These are phyloP conservation scores for Mesorhabditis sp. DNA, from an alignment of 2,888 invertebrate genomes.

Conservation along the genomic window DNA sequence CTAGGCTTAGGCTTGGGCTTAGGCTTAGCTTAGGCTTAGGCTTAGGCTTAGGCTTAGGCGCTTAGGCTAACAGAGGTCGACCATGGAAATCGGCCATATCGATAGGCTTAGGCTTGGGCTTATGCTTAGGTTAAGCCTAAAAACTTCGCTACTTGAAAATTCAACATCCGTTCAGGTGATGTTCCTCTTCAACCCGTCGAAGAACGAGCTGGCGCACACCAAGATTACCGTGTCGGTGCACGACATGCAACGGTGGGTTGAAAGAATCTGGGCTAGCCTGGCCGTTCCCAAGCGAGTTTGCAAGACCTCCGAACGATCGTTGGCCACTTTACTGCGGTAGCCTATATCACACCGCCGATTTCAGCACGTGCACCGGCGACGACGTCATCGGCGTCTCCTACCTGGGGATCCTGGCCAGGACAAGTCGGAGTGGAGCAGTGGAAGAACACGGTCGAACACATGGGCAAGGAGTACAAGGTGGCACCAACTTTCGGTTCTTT, in stretches of 20 bases:
- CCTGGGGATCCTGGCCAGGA: slow-evolving; percentile 58
- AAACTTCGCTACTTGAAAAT: no score
- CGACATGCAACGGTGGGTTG: slow-evolving; percentile 45
- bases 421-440: slow-evolving; percentile 59
- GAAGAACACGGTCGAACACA: slow-evolving; percentile 58
- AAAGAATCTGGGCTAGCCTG: no score
- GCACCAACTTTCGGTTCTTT: background rate
- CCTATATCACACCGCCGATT: slow-evolving; percentile 4
- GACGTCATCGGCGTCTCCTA: slow-evolving; percentile 59
- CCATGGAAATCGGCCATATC: no score
- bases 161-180: slow-evolving; percentile 21
- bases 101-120: no score
- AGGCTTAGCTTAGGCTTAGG: no score
- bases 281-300: no score
- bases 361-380: slow-evolving; percentile 58
- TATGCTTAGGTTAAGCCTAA: no score
- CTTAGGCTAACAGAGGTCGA: no score
- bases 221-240: slow-evolving; percentile 58
- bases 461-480: slow-evolving; percentile 52
- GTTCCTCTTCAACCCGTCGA: slow-evolving; percentile 57
- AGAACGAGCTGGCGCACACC: slow-evolving; percentile 58
- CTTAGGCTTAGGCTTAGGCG: no score
- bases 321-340: no score
- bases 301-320: no score
- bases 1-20: no score